Evolutionary conservation across 2,797 vertebrate genomes (phyloP).

Genomic region (Crenuchus spilurus): DNA sequence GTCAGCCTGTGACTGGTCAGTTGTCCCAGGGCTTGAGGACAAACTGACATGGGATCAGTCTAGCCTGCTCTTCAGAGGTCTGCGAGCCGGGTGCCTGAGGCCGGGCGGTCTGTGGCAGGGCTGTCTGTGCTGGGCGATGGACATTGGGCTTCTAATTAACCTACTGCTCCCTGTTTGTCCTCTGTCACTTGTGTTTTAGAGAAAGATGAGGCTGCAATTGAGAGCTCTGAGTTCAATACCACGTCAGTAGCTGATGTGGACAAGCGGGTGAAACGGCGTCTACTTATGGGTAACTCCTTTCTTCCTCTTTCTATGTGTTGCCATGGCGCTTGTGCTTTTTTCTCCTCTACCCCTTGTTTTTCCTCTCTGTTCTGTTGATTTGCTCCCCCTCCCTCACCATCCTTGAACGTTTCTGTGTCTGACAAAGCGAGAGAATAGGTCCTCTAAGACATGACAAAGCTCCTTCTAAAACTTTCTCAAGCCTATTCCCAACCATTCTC

Average conservation of each 20-base stretch:
- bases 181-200: conserved; percentile 99
- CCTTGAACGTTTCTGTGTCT: conserved; percentile 58
- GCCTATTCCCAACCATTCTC: conserved; percentile 25
- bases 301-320: conserved; percentile 98
- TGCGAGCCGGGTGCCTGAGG: conserved; percentile 27
- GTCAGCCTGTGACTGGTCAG: conserved; percentile 14
- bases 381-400: conserved; percentile 29
- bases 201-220: conserved; percentile 99
- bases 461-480: conserved; percentile 42
- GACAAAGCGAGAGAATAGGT: conserved; percentile 46
- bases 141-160: conserved; percentile 98
- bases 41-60: conserved; percentile 22
- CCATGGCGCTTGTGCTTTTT: conserved; percentile 87
- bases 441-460: conserved; percentile 52
- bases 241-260: conserved; percentile 99
- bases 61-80: conserved; percentile 33
- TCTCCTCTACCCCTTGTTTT: conserved; percentile 58
- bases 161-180: conserved; percentile 99
- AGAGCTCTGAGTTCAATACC: conserved; percentile 99
- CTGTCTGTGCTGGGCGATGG: conserved; percentile 72
- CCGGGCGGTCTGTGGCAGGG: conserved; percentile 51
- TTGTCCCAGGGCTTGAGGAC: conserved; percentile 18
- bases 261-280: conserved; percentile 99
- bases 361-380: conserved; percentile 59
- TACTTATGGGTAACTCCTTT: conserved; percentile 99